Base-by-base conservation (phyloP, 1,140 invertebrate species). In the Drosophila bifasciata region DNA sequence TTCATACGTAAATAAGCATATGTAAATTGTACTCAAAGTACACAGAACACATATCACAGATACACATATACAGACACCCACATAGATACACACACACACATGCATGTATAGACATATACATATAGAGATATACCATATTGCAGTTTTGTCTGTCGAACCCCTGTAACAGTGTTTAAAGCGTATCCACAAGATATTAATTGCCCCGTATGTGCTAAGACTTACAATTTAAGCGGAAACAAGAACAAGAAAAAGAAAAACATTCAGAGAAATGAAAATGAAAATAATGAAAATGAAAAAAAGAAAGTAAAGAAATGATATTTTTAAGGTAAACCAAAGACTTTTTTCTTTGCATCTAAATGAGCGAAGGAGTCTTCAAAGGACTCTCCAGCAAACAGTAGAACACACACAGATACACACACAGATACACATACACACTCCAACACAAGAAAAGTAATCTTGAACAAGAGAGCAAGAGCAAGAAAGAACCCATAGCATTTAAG, bases 321-420 rank as follows among this genome's bases (percentile, higher is more conserved):
- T 73, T 89, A 89, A 89, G 85, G 85, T 77, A 89, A 89, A 89
- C 84, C 84, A 89, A 89, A 89, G 84, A 89, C 85, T 89, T 89
- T 89, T 79, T 89, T 89, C 80, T 89, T 89, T 89, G 84, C 76
- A 83, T 74, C 76, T 77, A 71, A 76, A 67, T 70, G 62, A 85
- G 60, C 60, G 56, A 40, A 63, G 59, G 43, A 69, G 51, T 68
- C 66, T 68, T 69, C 66, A 68, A 69, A 69, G 66, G 66, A 69
- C 66, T 68, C 63, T 32, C 11, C 62, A 62, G 59, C 57, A 64
- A 62, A 48, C 53, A 84, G 46, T 46, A 72, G 60, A 60, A 67
- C n/a, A 39, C 51, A 58, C 43, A 61, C 40, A 61, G 17, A 50
- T n/a, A 44, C 21, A 64, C 15, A 69, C 43, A 52, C 56, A 53